phyloP scores from a whole-genome alignment of 2,113 vertebrate genomes.

The Puffinus mauretanicus region DNA sequence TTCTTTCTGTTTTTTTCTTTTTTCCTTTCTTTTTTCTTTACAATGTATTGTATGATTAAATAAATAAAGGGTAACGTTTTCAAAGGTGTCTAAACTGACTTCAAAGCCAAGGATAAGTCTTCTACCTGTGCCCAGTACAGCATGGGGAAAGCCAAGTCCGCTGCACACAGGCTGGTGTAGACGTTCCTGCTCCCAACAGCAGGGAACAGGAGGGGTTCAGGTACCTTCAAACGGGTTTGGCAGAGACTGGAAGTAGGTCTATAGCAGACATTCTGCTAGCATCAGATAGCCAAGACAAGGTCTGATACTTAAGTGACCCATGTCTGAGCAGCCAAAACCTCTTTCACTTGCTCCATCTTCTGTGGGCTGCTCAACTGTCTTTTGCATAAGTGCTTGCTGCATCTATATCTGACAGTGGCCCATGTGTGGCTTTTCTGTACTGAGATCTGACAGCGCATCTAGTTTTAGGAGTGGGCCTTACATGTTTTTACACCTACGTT shows the following conservation, averaged over 20 bases:
- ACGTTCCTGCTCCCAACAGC: not conserved
- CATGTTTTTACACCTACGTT: not conserved
- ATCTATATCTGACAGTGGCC: not conserved
- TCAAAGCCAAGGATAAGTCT: not conserved
- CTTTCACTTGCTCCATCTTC: not conserved
- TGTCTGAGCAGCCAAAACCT: not conserved
- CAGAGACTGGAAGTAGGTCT: not conserved
- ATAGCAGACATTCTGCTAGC: not conserved
- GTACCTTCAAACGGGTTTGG: not conserved
- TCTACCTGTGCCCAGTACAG: fast-evolving
- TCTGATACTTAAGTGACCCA: not conserved
- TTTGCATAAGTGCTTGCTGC: not conserved
- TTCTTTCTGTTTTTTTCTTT: too few species aligned
- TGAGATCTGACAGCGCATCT: not conserved
- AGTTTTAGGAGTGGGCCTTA: not conserved
- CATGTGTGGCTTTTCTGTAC: not conserved
- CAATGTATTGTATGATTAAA: not conserved
- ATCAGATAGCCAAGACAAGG: not conserved
- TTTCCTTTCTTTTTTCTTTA: not conserved
- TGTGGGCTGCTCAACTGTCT: not conserved
- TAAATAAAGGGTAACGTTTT: not conserved
- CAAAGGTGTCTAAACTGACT: not conserved
- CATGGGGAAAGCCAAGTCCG: not conserved
- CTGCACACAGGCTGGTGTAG: not conserved
- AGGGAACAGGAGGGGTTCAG: not conserved